Evolutionary conservation across 2,888 invertebrate species (phyloP), one percentile per base, ranked within the genome.

Genomic region (Heliconius hortense): DNA sequence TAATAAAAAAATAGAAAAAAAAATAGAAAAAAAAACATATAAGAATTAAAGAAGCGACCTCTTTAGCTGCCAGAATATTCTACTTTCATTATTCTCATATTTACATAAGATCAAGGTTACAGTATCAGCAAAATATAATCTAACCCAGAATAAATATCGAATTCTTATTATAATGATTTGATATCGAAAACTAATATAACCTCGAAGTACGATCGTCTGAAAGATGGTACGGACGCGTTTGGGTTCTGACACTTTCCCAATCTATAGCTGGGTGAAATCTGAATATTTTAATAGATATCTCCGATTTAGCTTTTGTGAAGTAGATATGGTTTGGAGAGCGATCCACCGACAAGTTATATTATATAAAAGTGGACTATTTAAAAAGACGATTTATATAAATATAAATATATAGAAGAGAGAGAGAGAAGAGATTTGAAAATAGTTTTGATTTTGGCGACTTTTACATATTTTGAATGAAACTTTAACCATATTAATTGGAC

Each of bases 281-380:
- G 74, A 76, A 78, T 78, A 78, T 76, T 77, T 76, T 73, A 77
- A 67, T 71, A 70, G 73, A 70, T 72, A 77, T 74, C 74, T 74
- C 63, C 70, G 62, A 69, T 18, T 70, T 62, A 31, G 68, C 35
- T 31, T 72, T 15, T 64, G 53, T 76, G 28, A 71, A 71, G 59
- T 74, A 70, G 26, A 10, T 74, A 68, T 35, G 70, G 69, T 24
- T 70, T 35, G 59, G 59, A 70, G 31, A 59, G 24, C 15, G 35
- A 59, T 59, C 15, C 15, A 13, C 35, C 13, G 70, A 26, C 43
- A 35, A 39, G 5, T 53, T 28, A 28, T 28, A 24, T 21, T 67
- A 28, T 48, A 21, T 28, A 5, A 21, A 31, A 28, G 39, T 64
- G 1, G 39, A 66, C 59, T 59, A 26, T 59, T 59, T 56, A 56